Percentiles rank a stretch among this genome's conserved stretches.
These are phyloP conservation scores for Scaptomyza reducta DNA, from an alignment of 2,888 invertebrate genomes.

Conservation along the genomic window DNA sequence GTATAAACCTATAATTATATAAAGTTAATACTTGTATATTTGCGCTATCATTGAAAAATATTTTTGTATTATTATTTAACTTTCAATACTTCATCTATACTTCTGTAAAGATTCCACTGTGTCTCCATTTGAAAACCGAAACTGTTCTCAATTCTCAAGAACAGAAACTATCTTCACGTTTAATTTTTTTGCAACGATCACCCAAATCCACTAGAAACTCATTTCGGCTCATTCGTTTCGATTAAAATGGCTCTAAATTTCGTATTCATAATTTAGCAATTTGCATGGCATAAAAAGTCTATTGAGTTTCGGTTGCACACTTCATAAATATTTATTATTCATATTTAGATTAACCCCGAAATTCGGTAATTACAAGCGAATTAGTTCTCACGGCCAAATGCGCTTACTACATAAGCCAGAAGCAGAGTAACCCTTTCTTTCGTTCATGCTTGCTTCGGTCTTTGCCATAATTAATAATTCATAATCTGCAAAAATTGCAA, in stretches of 20 bases:
- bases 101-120: not conserved
- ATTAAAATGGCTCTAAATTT: not conserved
- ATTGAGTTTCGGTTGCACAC: slow-evolving; percentile 10
- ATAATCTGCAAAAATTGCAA: slow-evolving; percentile 63
- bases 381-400: slow-evolving; percentile 75
- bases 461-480: slow-evolving; percentile 72
- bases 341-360: slow-evolving; percentile 38
- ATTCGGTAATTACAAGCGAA: slow-evolving; percentile 66
- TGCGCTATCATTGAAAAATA: too few species aligned
- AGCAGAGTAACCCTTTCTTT: slow-evolving; percentile 36
- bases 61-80: too few species aligned
- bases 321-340: slow-evolving; percentile 26
- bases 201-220: slow-evolving; percentile 10
- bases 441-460: not conserved
- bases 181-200: not conserved
- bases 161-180: not conserved
- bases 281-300: slow-evolving; percentile 58
- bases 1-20: too few species aligned
- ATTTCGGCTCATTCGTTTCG: not conserved
- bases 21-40: too few species aligned
- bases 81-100: not conserved
- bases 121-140: not conserved
- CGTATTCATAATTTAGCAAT: slow-evolving; percentile 71
- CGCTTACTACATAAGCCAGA: slow-evolving; percentile 45
- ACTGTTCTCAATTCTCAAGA: not conserved